These are phyloP conservation scores for Strix occidentalis DNA, from an alignment of 2,797 vertebrate species.

Conservation along the genomic window DNA sequence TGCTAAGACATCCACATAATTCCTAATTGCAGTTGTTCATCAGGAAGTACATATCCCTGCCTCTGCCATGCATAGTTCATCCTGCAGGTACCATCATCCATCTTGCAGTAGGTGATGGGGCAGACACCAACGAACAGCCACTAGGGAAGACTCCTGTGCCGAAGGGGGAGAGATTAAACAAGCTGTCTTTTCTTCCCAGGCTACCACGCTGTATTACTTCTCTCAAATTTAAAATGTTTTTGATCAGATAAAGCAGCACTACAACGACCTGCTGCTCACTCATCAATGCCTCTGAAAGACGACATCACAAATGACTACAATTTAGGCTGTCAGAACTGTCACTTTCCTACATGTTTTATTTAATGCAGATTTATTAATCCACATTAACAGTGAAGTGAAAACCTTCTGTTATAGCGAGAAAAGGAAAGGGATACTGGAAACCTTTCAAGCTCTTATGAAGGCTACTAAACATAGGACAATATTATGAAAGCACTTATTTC, in stretches of 20 bases:
- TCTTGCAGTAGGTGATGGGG: neutral
- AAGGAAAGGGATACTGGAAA: neutral
- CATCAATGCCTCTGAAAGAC: neutral
- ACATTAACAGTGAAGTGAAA: neutral
- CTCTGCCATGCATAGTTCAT: neutral
- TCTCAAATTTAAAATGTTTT: neutral
- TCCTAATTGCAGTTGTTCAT: neutral
- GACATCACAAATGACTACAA: neutral
- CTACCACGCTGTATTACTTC: neutral
- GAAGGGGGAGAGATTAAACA: neutral
- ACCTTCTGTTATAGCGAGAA: neutral
- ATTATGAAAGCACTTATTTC: neutral
- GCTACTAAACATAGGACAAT: neutral
- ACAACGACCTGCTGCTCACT: neutral
- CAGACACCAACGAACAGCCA: neutral
- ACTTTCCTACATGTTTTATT: neutral
- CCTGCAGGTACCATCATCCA: neutral
- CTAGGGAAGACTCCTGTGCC: neutral
- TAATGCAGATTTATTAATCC: constrained; percentile 33
- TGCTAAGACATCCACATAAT: fast-evolving
- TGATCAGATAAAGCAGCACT: neutral
- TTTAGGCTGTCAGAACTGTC: neutral
- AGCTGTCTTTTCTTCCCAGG: neutral
- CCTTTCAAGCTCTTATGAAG: neutral
- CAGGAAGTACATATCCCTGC: neutral